Evolutionary conservation across 2,797 vertebrate genomes (phyloP).

Genomic region (Sebastiscus tertius): DNA sequence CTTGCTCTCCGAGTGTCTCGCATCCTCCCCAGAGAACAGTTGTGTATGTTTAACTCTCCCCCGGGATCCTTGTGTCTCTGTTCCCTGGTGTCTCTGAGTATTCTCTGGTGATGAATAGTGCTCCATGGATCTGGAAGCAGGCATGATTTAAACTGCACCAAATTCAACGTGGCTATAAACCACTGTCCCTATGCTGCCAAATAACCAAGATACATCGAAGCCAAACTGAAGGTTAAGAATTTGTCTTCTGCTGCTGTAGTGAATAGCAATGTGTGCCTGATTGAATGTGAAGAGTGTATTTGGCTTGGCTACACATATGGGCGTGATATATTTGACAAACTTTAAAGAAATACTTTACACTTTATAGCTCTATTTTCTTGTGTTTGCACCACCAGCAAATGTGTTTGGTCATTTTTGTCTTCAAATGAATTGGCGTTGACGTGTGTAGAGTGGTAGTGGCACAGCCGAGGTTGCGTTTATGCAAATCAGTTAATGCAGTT

Average conservation of each 20-base stretch:
- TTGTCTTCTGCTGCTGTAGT: neutral
- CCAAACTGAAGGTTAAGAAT: conserved; percentile 5
- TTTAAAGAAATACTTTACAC: neutral
- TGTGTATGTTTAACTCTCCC: conserved; percentile 26
- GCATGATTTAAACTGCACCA: conserved; percentile 41
- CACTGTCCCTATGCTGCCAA: conserved; percentile 18
- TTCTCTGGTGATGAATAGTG: conserved; percentile 41
- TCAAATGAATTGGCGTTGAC: neutral
- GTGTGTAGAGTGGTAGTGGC: neutral
- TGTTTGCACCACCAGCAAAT: neutral
- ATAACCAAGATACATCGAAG: conserved; percentile 13
- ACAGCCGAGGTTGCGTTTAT: neutral
- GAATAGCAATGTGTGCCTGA: neutral
- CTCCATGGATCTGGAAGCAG: conserved; percentile 33
- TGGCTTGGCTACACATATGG: neutral
- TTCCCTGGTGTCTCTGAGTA: conserved; percentile 20
- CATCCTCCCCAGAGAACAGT: conserved; percentile 12
- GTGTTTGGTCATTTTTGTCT: neutral
- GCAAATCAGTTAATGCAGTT: neutral
- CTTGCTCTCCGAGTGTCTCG: neutral
- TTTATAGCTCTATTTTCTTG: neutral
- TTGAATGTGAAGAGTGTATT: neutral
- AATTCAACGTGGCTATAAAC: conserved; percentile 34
- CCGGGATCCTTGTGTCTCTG: conserved; percentile 11
- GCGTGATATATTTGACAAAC: neutral